phyloP scores from a whole-genome alignment of 2,888 invertebrate genomes.

The Notodonta dromedarius region DNA sequence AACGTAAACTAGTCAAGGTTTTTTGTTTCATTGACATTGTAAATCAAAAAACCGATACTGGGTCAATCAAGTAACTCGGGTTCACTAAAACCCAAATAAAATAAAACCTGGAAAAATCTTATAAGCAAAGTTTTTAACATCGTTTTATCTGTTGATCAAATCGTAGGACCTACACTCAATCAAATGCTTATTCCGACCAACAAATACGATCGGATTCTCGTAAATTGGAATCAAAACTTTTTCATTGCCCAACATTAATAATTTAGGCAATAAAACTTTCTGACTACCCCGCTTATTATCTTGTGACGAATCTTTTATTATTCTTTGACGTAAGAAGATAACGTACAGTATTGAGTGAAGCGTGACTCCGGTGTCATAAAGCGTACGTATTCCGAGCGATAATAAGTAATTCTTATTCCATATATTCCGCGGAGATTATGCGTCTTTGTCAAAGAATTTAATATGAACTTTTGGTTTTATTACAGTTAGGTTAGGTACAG shows the following conservation, averaged over 20 bases:
- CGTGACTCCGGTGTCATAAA: conserved; percentile 10
- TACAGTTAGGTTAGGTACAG: conserved; percentile 1
- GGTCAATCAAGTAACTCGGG: neutral
- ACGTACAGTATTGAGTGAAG: conserved; percentile 5
- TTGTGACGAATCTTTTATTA: conserved; percentile 20
- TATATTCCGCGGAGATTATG: conserved; percentile 10
- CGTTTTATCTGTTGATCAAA: conserved; percentile 7
- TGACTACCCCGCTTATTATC: conserved; percentile 20
- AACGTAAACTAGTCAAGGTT: neutral
- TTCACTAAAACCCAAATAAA: neutral
- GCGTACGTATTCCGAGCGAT: conserved; percentile 13
- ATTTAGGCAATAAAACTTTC: conserved; percentile 27
- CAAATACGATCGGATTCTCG: conserved; percentile 30
- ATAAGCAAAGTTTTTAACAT: conserved; percentile 3
- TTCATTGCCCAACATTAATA: conserved; percentile 33
- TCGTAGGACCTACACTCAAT: conserved; percentile 7
- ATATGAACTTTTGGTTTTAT: conserved; percentile 8
- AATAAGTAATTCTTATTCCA: conserved; percentile 22
- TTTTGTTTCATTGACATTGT: neutral
- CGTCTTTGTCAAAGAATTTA: conserved; percentile 12
- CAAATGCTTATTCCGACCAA: conserved; percentile 10
- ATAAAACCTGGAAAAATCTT: conserved; percentile 5
- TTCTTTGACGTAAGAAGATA: conserved; percentile 12
- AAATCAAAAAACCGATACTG: conserved; percentile 2
- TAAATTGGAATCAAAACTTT: conserved; percentile 35